Evolutionary conservation across 2,113 vertebrate genomes (phyloP), one percentile per base, ranked within the genome.

Genomic region (Chauna torquata): DNA sequence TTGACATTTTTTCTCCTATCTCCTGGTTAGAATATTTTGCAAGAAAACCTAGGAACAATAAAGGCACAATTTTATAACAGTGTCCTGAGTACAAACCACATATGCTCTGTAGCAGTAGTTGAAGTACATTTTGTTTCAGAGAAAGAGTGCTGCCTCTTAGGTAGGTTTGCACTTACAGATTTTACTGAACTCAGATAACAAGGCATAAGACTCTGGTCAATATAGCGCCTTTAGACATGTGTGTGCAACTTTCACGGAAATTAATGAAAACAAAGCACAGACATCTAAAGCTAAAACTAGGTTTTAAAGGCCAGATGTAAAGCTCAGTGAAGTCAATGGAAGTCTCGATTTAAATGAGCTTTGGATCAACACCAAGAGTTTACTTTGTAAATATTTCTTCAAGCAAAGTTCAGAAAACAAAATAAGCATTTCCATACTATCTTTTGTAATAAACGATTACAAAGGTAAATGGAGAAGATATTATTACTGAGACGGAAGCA

Each of bases 281-380:
- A 40, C 10, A 8, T 50, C 15, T 64, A 38, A 76, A 72, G 3
- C 10, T 90, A 72, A 70, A 96, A 61, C 49, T 52, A 25, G 16
- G 9, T 62, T 96, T 94, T 85, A 93, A 86, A 93, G 42, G 14
- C 52, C 49, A 93, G 30, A 79, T 80, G 34, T 92, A 82, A 94
- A 88, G 14, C 7, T 76, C 36, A 50, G 11, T 62, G 44, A 91
- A 88, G 23, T 40, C 54, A 86, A 16, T 30, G 36, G 44, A 91
- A 86, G 40, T 6, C 42, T 74, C 72, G 44, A 82, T 34, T 82
- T 32, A 82, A 72, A 72, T 28, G 42, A 91, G 7, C 9, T 76
- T 82, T 91, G 70, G 24, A 62, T 70, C 10, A 70, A 11, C 27
- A 57, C 40, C 75, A 92, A 62, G 42, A 58, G 10, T 49, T 92